Base-by-base conservation (phyloP, 1,140 invertebrate genomes). In the Listronotus bonariensis region DNA sequence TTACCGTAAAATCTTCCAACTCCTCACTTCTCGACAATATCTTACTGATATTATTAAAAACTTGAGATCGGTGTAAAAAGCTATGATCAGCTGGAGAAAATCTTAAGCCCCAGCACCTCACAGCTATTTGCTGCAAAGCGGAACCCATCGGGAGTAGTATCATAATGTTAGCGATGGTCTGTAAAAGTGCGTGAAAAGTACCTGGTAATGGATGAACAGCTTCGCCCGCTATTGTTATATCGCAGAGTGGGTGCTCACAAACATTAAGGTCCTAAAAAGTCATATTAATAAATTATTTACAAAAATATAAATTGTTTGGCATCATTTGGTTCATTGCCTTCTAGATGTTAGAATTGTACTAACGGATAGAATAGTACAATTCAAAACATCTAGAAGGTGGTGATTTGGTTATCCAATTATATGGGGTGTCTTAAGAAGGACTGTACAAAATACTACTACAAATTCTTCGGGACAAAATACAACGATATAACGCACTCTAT, bases 21-120 rank as follows among this genome's bases (percentile, higher is more conserved):
- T 96, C 94, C 74, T 96, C 94, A 5, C 93, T 92, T 66, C 93
- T 89, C 0, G 95, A 97, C 32, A 99, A 82, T 46, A 98, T 98
- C 80, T 96, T 94, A 71, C 94, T 96, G 51, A 98, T 96, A 75
- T 97, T 97, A 71, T 92, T 95, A 77, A 98, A 98, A 4, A 98
- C 94, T 78, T 97, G 93, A 60, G 89, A 89, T 82, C 89, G 85
- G 76, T 98, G 96, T n/a, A 98, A 80, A 75, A 98, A 98, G 72
- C 90, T 87, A 75, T 97, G 94, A 80, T 98, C 96, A 3, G 89
- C 85, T 20, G 91, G 86, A 6, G 89, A 88, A 78, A 97, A 98
- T 70, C 89, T 87, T 36, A 98, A 87, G 26, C 92, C 93, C 89
- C 94, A 98, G 79, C 95, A 97, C 68, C 93, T 84, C 11, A 98